Conservation (phyloP, 2,888 invertebrate genomes). For the Cephonodes hylas region DNA sequence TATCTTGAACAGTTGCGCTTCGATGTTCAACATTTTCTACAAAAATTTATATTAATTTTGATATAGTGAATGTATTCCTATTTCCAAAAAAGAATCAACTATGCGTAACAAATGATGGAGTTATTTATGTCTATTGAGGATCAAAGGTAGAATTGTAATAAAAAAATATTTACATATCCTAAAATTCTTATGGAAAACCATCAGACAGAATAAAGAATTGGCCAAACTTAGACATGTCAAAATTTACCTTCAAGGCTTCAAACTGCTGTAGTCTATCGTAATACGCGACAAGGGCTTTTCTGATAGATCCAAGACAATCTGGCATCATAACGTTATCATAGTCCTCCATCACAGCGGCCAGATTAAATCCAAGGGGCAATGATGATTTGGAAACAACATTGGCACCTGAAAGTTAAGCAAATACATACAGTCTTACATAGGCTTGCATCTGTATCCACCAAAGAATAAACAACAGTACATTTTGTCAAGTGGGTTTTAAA, state of each 20-base stretch:
- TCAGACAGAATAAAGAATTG: too few relatives aligned
- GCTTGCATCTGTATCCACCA: too few relatives aligned
- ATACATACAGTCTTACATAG: too few relatives aligned
- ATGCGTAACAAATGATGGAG: too few relatives aligned
- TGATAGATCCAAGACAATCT: slow-evolving; percentile 55
- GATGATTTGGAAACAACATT: slow-evolving; percentile 55
- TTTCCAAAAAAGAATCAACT: too few relatives aligned
- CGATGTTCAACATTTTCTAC: slow-evolving; percentile 53
- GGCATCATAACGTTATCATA: slow-evolving; percentile 63
- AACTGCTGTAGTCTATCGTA: slow-evolving; percentile 62
- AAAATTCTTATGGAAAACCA: too few relatives aligned
- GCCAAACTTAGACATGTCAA: too few relatives aligned
- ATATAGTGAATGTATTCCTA: background rate
- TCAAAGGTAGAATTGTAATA: too few relatives aligned
- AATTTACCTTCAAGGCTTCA: slow-evolving; percentile 57
- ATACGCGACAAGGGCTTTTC: slow-evolving; percentile 63
- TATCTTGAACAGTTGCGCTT: slow-evolving; percentile 57
- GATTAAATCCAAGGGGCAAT: slow-evolving; percentile 63
- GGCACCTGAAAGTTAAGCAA: slow-evolving; percentile 37
- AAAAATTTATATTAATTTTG: slow-evolving; percentile 12
- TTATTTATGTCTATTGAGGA: too few relatives aligned
- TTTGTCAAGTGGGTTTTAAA: too few relatives aligned
- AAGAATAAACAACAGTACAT: too few relatives aligned
- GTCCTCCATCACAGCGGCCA: slow-evolving; percentile 54
- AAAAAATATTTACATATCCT: too few relatives aligned